A percentile compares a stretch with the other conserved stretches of the same genome.
phyloP scores from a whole-genome alignment of 2,888 invertebrate species.

The Macrostomum cliftonense region DNA sequence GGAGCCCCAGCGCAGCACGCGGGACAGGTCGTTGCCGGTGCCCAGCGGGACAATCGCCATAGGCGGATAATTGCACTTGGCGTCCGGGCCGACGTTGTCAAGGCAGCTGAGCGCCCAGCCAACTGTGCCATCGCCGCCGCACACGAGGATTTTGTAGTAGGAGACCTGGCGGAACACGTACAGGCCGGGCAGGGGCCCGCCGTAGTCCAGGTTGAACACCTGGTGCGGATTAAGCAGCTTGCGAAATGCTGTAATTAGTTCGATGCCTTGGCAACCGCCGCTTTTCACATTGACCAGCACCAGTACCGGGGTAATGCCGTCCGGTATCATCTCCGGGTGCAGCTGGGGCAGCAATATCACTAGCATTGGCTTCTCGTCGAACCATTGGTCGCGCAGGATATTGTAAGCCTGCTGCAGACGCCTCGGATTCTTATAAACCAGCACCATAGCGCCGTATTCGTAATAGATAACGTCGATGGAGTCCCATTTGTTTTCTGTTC shows the following conservation, averaged over 20 bases:
- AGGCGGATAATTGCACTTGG: slow-evolving; percentile 91
- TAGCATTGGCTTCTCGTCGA: slow-evolving; percentile 87
- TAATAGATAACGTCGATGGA: slow-evolving; percentile 81
- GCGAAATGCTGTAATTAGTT: slow-evolving; percentile 90
- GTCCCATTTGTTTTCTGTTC: slow-evolving; percentile 60
- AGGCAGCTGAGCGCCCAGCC: slow-evolving; percentile 96
- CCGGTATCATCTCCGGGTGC: slow-evolving; percentile 39
- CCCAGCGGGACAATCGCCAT: slow-evolving; percentile 96
- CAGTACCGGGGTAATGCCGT: slow-evolving; percentile 56
- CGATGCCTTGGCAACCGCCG: slow-evolving; percentile 93
- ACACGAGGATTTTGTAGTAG: slow-evolving; percentile 94
- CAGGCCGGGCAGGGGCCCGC: slow-evolving; percentile 79
- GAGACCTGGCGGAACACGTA: slow-evolving; percentile 70
- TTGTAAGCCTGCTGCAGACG: slow-evolving; percentile 78
- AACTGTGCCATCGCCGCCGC: slow-evolving; percentile 97
- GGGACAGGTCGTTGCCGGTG: slow-evolving; percentile 87
- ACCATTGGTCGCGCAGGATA: slow-evolving; percentile 47
- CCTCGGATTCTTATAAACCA: slow-evolving; percentile 84
- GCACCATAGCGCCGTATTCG: slow-evolving; percentile 95
- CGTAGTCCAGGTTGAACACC: slow-evolving; percentile 97
- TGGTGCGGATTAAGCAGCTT: slow-evolving; percentile 98
- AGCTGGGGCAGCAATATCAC: slow-evolving; percentile 87
- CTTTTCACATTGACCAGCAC: slow-evolving; percentile 99
- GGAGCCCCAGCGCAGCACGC: slow-evolving; percentile 93
- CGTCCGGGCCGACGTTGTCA: slow-evolving; percentile 95